Conservation (phyloP, 2,888 invertebrate species). For the Trichacis sp. region DNA sequence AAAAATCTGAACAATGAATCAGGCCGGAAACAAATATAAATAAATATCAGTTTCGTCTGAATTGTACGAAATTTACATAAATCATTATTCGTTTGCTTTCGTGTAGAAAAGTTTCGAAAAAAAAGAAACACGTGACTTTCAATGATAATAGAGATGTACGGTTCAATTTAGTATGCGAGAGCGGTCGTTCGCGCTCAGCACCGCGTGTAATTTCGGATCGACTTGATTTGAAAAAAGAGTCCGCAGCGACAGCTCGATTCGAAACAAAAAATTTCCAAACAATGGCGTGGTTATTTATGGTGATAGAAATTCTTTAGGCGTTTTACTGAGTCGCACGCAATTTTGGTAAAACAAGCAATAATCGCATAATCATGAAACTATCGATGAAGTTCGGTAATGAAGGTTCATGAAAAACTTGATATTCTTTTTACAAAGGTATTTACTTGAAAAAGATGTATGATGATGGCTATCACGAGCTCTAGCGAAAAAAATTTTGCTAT, state of each 20-base stretch:
- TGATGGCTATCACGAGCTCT: too few species aligned
- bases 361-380: too few species aligned
- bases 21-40: background rate
- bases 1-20: background rate
- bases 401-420: too few species aligned
- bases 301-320: too few species aligned
- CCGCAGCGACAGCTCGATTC: too few species aligned
- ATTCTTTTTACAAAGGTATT: too few species aligned
- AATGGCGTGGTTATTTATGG: constrained; percentile 7
- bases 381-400: too few species aligned
- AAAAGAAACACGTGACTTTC: constrained; percentile 9
- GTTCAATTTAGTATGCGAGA: constrained; percentile 23
- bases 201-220: constrained; percentile 13
- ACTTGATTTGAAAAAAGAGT: constrained; percentile 14
- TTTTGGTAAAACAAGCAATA: too few species aligned
- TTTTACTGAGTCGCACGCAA: too few species aligned
- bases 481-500: too few species aligned
- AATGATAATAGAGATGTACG: constrained; percentile 17
- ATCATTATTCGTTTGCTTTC: background rate
- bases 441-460: too few species aligned
- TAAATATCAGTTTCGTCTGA: background rate
- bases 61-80: background rate
- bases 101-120: constrained; percentile 7
- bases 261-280: too few species aligned
- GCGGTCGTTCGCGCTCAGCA: constrained; percentile 12